These are phyloP conservation scores for Philotrypesis tridentata DNA, from an alignment of 1,140 invertebrate genomes.

Conservation along the genomic window DNA sequence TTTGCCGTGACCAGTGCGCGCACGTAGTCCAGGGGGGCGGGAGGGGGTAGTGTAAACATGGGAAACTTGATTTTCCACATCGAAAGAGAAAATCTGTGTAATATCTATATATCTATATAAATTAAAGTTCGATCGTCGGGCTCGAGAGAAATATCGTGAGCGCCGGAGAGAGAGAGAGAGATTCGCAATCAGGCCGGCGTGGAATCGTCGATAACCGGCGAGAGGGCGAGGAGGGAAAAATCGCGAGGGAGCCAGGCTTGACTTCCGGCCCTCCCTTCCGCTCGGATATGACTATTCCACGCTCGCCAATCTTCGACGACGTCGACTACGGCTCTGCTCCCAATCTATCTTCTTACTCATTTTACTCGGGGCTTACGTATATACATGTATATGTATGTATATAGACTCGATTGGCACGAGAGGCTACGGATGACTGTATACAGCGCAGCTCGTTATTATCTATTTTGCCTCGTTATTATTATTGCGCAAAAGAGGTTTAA, in stretches of 20 bases:
- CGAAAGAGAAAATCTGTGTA: neutral
- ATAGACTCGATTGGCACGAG: too few species aligned
- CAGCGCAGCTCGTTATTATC: too few species aligned
- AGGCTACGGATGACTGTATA: too few species aligned
- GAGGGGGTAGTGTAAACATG: neutral
- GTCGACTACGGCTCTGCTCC: neutral
- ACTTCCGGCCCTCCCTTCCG: constrained; percentile 40
- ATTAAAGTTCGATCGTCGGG: constrained; percentile 17
- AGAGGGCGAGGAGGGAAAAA: neutral
- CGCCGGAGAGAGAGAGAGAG: too few species aligned
- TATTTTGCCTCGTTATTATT: too few species aligned
- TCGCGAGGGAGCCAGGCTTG: constrained; percentile 4
- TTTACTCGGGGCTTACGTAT: neutral
- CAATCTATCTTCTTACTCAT: neutral
- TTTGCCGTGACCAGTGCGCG: too few species aligned
- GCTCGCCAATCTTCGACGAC: constrained; percentile 36
- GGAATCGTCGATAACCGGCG: constrained; percentile 4
- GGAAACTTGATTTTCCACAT: neutral
- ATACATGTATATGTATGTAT: neutral
- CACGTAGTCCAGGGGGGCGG: too few species aligned
- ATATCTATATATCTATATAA: constrained; percentile 24
- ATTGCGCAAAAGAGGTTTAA: too few species aligned
- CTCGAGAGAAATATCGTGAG: too few species aligned
- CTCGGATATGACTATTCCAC: constrained; percentile 48
- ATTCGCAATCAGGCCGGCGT: constrained; percentile 21